Evolutionary conservation across 2,113 vertebrate genomes (phyloP).

Genomic region (Nettapus auritus): DNA sequence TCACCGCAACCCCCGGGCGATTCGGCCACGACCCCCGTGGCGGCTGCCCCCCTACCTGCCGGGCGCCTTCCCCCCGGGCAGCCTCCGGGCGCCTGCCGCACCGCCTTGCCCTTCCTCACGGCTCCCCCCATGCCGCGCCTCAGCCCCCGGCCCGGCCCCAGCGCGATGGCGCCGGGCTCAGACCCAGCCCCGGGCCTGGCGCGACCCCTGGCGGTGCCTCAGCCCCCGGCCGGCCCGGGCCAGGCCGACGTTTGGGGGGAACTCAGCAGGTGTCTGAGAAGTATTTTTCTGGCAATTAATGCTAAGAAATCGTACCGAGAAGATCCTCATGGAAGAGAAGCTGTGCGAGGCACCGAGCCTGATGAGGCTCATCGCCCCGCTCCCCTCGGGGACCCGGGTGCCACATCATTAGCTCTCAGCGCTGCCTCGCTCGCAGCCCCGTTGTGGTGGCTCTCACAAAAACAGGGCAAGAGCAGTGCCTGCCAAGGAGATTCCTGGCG

Average conservation of each 20-base stretch:
- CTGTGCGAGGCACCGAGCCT: neutral
- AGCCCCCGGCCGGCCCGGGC: too few species aligned
- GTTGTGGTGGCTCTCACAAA: neutral
- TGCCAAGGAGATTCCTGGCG: neutral
- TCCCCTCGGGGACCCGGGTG: neutral
- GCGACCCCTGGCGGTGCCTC: neutral
- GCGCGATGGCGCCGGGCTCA: neutral
- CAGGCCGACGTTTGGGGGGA: fast-evolving
- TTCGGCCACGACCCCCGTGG: neutral
- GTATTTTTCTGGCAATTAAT: fast-evolving
- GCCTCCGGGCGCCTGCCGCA: neutral
- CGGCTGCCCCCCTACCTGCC: neutral
- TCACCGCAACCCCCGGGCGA: too few species aligned
- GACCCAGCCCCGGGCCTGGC: neutral
- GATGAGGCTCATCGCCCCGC: too few species aligned
- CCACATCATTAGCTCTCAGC: fast-evolving
- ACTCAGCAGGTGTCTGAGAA: fast-evolving
- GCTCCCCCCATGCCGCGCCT: constrained; percentile 28
- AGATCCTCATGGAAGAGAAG: fast-evolving
- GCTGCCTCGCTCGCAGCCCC: neutral
- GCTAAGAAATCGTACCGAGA: fast-evolving
- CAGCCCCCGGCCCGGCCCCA: neutral
- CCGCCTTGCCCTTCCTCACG: constrained; percentile 12
- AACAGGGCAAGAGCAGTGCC: neutral
- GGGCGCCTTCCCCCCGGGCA: neutral